Percentiles rank a stretch among this genome's conserved stretches.
Conservation (phyloP, 2,113 vertebrate species). For the Colaptes auratus region DNA sequence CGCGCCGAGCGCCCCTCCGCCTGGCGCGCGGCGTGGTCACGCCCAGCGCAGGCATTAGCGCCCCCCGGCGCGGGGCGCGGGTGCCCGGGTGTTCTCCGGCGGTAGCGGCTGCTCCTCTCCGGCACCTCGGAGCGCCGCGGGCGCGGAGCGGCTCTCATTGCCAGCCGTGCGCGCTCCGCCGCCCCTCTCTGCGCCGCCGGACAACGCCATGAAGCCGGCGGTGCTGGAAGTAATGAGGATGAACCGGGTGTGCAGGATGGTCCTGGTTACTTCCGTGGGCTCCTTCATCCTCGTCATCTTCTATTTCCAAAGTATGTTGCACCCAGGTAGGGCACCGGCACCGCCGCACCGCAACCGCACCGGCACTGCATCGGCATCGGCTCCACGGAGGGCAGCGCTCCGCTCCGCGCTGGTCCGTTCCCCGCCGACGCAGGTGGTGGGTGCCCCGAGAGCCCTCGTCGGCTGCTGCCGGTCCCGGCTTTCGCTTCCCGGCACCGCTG, state of each 20-base stretch:
- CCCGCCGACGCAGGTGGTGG: background rate
- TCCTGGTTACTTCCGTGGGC: constrained; percentile 95
- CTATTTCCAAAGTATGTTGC: constrained; percentile 99
- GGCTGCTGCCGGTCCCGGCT: background rate
- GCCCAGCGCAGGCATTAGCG: constrained; percentile 56
- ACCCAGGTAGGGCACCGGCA: constrained; percentile 88
- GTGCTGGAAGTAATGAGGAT: constrained; percentile 94
- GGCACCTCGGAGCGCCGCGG: background rate
- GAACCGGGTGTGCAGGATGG: constrained; percentile 94
- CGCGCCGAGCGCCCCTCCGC: constrained; percentile 34
- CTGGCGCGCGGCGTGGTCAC: constrained; percentile 45
- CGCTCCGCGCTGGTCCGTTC: background rate
- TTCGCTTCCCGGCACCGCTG: background rate
- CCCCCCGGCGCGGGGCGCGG: constrained; percentile 55
- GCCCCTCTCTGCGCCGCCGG: constrained; percentile 4
- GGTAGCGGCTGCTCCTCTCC: background rate
- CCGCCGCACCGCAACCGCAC: background rate
- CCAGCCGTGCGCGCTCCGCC: background rate
- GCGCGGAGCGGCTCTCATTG: background rate
- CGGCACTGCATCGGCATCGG: background rate
- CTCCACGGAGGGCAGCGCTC: background rate
- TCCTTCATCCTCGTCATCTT: constrained; percentile 98
- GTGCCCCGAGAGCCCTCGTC: background rate
- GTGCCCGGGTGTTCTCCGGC: constrained; percentile 5
- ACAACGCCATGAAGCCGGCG: constrained; percentile 89